Conservation (phyloP, 2,113 vertebrate species). For the Cinclus cinclus region DNA sequence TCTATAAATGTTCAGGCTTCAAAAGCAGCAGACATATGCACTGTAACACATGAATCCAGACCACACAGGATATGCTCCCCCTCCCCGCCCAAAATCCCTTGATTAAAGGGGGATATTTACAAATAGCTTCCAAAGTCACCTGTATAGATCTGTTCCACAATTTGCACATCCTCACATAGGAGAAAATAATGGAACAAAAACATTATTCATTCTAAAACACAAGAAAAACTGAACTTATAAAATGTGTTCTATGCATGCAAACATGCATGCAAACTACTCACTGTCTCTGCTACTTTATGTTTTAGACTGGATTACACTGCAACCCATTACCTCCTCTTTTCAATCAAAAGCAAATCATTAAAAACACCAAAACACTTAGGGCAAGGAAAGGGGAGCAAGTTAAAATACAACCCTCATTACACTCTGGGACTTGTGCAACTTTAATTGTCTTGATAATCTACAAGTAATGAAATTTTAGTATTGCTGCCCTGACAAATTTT, state of each 20-base stretch:
- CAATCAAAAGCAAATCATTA: neutral
- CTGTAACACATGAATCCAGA: neutral
- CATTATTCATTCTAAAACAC: neutral
- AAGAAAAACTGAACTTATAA: neutral
- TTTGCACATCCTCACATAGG: neutral
- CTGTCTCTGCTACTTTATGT: neutral
- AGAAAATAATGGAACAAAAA: neutral
- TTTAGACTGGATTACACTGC: neutral
- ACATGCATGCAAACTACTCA: neutral
- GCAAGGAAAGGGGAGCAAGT: neutral
- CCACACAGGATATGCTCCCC: neutral
- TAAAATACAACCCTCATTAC: neutral
- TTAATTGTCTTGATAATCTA: neutral
- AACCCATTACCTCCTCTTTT: neutral
- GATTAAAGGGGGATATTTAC: neutral
- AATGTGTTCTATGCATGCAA: neutral
- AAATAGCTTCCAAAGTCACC: neutral
- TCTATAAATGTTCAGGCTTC: neutral
- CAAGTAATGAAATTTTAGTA: neutral
- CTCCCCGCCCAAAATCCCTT: fast-evolving
- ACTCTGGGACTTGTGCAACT: neutral
- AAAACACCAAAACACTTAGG: neutral
- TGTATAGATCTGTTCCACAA: neutral
- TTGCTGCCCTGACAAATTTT: neutral
- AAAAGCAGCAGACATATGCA: neutral